Percentiles rank a stretch among this genome's conserved stretches.
Evolutionary conservation across 2,113 vertebrate species (phyloP).

Genomic region (Haemorhous mexicanus): DNA sequence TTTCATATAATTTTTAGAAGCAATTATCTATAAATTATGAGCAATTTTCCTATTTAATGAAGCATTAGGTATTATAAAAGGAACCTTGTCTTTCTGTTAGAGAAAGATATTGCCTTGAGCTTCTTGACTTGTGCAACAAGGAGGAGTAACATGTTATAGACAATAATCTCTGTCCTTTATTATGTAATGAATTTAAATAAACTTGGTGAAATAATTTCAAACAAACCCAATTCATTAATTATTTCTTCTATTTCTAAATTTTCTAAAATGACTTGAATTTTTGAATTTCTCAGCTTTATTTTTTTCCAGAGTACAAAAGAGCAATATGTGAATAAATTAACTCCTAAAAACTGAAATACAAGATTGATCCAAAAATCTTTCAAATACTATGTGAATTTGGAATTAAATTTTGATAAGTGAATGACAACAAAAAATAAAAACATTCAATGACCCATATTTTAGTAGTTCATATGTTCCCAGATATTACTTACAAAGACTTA

Average conservation of each 20-base stretch:
- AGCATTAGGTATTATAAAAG: neutral
- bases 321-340: neutral
- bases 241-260: neutral
- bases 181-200: neutral
- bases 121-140: neutral
- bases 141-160: neutral
- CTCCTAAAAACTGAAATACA: neutral
- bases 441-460: neutral
- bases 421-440: neutral
- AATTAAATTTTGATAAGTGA: neutral
- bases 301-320: neutral
- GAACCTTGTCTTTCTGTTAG: neutral
- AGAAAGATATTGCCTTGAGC: neutral
- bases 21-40: neutral
- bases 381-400: neutral
- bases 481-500: neutral
- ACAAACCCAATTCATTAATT: fast-evolving
- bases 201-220: neutral
- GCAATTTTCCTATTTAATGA: neutral
- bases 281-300: neutral
- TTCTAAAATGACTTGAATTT: neutral
- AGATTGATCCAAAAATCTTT: neutral
- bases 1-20: neutral
- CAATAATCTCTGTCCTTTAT: neutral
- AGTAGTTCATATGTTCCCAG: neutral